These are phyloP conservation scores for Pseudorhombus dupliciocellatus DNA, from an alignment of 2,113 vertebrate species.

Conservation along the genomic window DNA sequence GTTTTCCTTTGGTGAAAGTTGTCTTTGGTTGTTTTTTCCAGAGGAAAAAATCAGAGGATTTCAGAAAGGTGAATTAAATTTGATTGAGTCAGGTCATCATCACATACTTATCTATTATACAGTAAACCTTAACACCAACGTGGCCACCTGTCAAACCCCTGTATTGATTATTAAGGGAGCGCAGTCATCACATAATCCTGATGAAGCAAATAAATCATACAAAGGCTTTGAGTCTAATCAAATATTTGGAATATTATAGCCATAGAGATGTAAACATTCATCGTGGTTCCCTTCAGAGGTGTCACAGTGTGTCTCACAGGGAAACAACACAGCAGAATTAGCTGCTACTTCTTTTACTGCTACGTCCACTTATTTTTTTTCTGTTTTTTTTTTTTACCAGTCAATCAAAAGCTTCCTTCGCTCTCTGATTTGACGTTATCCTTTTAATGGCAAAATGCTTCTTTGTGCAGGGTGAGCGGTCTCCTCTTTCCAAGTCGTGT, in stretches of 20 bases:
- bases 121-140: not conserved
- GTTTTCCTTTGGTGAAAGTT: no score
- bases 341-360: conserved; percentile 50
- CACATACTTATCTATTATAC: not conserved
- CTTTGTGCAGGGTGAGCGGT: not conserved
- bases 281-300: conserved; percentile 61
- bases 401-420: not conserved
- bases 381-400: not conserved
- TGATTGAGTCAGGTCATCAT: conserved; percentile 28
- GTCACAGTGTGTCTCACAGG: conserved; percentile 50
- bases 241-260: conserved; percentile 7
- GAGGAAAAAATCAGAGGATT: no score
- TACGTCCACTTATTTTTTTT: conserved; percentile 18
- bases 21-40: no score
- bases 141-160: not conserved
- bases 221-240: conserved; percentile 14
- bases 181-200: not conserved
- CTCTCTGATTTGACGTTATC: not conserved
- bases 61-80: no score
- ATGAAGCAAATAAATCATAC: conserved; percentile 7
- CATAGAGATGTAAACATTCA: conserved; percentile 30
- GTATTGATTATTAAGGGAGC: not conserved
- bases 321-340: conserved; percentile 54
- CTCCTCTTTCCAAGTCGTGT: not conserved
- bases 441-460: not conserved